Evolutionary conservation across 2,888 invertebrate genomes (phyloP), one percentile per base, ranked within the genome.

Genomic region (Tinea semifulvella): DNA sequence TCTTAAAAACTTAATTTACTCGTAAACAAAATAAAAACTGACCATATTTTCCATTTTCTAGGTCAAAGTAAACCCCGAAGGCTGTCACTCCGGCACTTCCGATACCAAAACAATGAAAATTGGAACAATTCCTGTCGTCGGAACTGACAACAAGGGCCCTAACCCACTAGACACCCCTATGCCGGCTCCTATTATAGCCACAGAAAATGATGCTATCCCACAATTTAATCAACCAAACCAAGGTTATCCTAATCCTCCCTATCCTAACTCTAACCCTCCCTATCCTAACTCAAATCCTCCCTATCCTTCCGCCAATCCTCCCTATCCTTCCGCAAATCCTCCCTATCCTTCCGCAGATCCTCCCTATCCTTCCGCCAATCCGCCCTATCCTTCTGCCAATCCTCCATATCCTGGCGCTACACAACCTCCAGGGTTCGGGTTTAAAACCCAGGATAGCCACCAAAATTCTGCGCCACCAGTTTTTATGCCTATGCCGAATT

Each of bases 111-210:
- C 50, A 0, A 53, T 77, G 14, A 54, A 65, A 6, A 57, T 80
- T 11, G 79, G 79, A 1, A 65, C 60, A 3, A 50, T 73, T 2
- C 77, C 79, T 0, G 49, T 79, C 3, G 47, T 53, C 0, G 67
- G 61, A 18, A 61, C 52, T 48, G 65, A 66, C 42, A 63, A 62
- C 19, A 50, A 55, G 28, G 47, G 59, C 1, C 56, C 48, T 1
- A 61, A 60, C 36, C 63, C 68, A 0, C 43, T 59, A 1, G 56
- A 54, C 0, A 55, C 60, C 10, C 68, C 63, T 49, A 47, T 64
- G 51, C 61, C 65, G 0, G 48, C 49, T 38, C 51, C 52, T 8
- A 46, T 50, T 13, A 36, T 31, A n/a, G 40, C 8, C 4, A 13
- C 2, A n/a, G 22, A 13, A 2, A 31, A 31, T 11, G 5, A 18